Evolutionary conservation across 2,888 invertebrate species (phyloP).

Genomic region (Orthosia gracilis): DNA sequence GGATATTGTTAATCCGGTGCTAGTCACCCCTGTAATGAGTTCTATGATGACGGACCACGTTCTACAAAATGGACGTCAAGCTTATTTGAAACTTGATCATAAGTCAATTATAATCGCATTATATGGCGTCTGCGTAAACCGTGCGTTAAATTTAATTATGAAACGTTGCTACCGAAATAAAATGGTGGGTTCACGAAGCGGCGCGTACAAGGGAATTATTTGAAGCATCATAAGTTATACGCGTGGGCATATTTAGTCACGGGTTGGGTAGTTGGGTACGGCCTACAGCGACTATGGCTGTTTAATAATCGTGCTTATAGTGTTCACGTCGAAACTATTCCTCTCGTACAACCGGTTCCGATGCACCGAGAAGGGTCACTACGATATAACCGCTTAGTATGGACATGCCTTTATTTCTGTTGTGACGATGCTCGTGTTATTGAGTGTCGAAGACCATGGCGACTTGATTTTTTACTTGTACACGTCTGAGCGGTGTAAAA

Average conservation of each 20-base stretch:
- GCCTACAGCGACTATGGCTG: constrained; percentile 79
- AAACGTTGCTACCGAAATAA: constrained; percentile 81
- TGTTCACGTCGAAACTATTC: constrained; percentile 81
- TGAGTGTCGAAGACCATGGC: constrained; percentile 63
- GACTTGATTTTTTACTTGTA: constrained; percentile 65
- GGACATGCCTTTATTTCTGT: constrained; percentile 76
- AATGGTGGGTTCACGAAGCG: constrained; percentile 71
- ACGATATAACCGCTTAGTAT: constrained; percentile 76
- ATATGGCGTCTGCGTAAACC: constrained; percentile 81
- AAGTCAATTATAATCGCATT: constrained; percentile 84
- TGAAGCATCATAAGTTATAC: constrained; percentile 82
- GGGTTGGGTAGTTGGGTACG: constrained; percentile 77
- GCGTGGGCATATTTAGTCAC: constrained; percentile 89
- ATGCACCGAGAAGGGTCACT: constrained; percentile 76
- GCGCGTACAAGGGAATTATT: constrained; percentile 76
- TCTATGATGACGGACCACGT: constrained; percentile 41
- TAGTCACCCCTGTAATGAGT: constrained; percentile 52
- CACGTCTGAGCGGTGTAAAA: constrained; percentile 61
- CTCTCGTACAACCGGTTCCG: constrained; percentile 84
- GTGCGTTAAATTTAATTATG: constrained; percentile 87
- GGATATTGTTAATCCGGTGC: constrained; percentile 31
- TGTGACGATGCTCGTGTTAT: constrained; percentile 61
- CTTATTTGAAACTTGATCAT: constrained; percentile 76
- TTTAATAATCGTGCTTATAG: constrained; percentile 79
- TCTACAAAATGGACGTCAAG: constrained; percentile 66